Base-by-base conservation (phyloP, 2,888 invertebrate species). In the Heliconius aoede region DNA sequence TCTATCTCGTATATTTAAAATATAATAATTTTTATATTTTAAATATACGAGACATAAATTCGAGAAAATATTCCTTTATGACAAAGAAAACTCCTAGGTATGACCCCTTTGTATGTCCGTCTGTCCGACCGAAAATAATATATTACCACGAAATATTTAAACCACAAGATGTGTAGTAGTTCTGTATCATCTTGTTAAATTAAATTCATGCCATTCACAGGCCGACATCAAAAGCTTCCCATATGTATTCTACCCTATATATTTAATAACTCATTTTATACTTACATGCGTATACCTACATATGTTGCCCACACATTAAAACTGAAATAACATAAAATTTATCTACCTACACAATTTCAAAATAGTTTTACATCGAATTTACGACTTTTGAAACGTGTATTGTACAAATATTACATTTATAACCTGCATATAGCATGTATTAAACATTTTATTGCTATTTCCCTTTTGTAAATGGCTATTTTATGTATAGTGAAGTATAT, bases 201-300 rank as follows among this genome's bases (percentile, higher is more conserved):
- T 36, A 36, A 36, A 36, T 36, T 36, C 32, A 36, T 36, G 32
- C 9, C 11, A 36, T 36, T 36, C 9, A 36, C 11, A 36, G 32
- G 32, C 32, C 1, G 11, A 36, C 30, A 30, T 9, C 32, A 32
- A 62, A 62, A 21, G 18, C 62, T 30, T n/a, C 62, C 32, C n/a
- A n/a, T n/a, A n/a, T n/a, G n/a, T n/a, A 32, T 30, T 18, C 28
- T 30, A 32, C n/a, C 62, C 30, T 30, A 67, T 67, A 26, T 40
- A 67, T 67, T 46, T 18, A 67, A 67, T 21, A 26, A 67, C 18
- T 67, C 4, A 68, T 68, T 68, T 28, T 28, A 68, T 68, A 46
- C 21, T 28, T 68, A 18, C 40, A 36, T 67, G 46, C 18, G 18
- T 26, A 40, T 15, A 3, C 40, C 1, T 40, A 40, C 13, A 11